phyloP scores from a whole-genome alignment of 2,888 invertebrate species.

The Eupelmus urozonus region DNA sequence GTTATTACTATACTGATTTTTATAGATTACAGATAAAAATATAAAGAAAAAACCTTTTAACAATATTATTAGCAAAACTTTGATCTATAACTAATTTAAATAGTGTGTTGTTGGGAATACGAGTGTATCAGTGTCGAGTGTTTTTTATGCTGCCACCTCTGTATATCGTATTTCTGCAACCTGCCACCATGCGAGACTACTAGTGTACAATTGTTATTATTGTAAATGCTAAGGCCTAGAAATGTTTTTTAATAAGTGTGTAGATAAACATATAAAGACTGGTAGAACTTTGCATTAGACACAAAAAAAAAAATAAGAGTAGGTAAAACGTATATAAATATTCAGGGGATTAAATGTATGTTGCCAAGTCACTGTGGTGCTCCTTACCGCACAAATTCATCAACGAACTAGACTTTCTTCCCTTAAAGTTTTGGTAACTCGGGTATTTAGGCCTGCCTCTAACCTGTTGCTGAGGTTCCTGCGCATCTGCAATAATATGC shows the following conservation, averaged over 20 bases:
- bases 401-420: constrained; percentile 95
- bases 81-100: constrained; percentile 33
- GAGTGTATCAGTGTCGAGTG: constrained; percentile 46
- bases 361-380: constrained; percentile 74
- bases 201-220: constrained; percentile 50
- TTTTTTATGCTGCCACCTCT: constrained; percentile 69
- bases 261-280: constrained; percentile 54
- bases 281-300: constrained; percentile 39
- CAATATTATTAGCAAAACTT: constrained; percentile 48
- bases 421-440: constrained; percentile 93
- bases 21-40: too few relatives aligned
- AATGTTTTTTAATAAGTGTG: constrained; percentile 49
- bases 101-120: constrained; percentile 51
- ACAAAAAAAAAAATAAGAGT: constrained; percentile 34
- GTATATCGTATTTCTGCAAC: constrained; percentile 65
- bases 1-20: background rate
- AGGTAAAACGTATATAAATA: constrained; percentile 40
- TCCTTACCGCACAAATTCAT: constrained; percentile 97
- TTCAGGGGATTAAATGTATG: constrained; percentile 39
- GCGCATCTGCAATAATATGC: constrained; percentile 90
- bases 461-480: constrained; percentile 87
- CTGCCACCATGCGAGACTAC: constrained; percentile 75
- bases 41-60: constrained; percentile 28
- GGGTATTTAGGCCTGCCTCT: constrained; percentile 91
- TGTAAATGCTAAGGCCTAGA: constrained; percentile 55